Evolutionary conservation across 2,888 invertebrate genomes (phyloP), one percentile per base, ranked within the genome.

Genomic region (Andrena trimmerana): DNA sequence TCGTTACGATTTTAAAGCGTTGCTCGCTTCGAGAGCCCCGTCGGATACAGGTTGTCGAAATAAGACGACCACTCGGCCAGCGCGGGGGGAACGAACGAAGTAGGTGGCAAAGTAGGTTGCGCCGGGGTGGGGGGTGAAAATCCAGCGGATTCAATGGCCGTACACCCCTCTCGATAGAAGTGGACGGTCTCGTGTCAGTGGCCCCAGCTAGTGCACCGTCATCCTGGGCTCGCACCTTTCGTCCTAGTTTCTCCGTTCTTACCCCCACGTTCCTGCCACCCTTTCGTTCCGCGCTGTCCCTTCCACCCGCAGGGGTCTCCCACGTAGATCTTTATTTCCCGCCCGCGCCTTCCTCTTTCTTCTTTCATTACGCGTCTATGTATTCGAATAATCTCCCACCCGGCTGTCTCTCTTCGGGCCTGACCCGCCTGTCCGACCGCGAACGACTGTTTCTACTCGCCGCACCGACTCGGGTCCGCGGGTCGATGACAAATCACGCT

Each of bases 151-250:
- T 80, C 79, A 81, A 79, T 82, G 81, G 69, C 73, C 79, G 63
- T 82, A 79, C 87, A 84, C 86, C 84, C 74, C 87, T 89, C 83
- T 89, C 83, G 83, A 83, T 86, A 87, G 88, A 84, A 91, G 89
- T 89, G 90, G 90, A 89, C 88, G 86, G 85, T 84, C 86, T 87
- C 89, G 90, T 90, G 91, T 91, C 91, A 91, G 88, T 91, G 91
- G 89, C 90, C 91, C 89, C 87, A 90, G 90, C 90, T 89, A 88
- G 89, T 84, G 78, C 84, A 86, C 86, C 86, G 81, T 86, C 88
- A 85, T 90, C 86, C 90, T 88, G 90, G 90, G 90, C 90, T 88
- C 86, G 85, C 83, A 85, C 79, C 78, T 79, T 75, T 83, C 83
- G 71, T 71, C 80, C 76, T 73, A 80, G 75, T 85, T 75, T 78